Evolutionary conservation across 2,888 invertebrate genomes (phyloP).

Genomic region (Cantharis rustica): DNA sequence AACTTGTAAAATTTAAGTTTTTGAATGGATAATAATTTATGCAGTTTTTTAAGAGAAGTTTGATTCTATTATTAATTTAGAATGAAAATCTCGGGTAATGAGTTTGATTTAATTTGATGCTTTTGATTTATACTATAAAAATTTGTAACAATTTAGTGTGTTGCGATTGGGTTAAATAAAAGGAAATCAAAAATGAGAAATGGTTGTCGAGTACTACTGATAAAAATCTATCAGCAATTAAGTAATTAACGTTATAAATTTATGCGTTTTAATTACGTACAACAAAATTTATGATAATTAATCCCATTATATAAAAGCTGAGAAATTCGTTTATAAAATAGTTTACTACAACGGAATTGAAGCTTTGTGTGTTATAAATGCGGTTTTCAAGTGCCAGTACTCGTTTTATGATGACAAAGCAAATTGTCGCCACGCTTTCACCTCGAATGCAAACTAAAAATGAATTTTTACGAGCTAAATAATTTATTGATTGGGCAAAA

Average conservation of each 20-base stretch:
- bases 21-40: too few species aligned
- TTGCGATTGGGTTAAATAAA: too few species aligned
- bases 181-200: background rate
- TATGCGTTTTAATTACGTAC: background rate
- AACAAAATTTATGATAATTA: background rate
- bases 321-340: background rate
- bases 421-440: slow-evolving; percentile 25
- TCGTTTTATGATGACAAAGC: slow-evolving; percentile 28
- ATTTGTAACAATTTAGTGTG: too few species aligned
- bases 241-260: background rate
- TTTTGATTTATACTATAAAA: too few species aligned
- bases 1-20: too few species aligned
- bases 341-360: slow-evolving; percentile 21
- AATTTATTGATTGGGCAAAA: slow-evolving; percentile 16
- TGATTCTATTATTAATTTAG: too few species aligned
- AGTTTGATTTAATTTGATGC: too few species aligned
- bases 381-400: slow-evolving; percentile 29
- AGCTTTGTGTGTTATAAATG: slow-evolving; percentile 18
- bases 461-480: slow-evolving; percentile 15
- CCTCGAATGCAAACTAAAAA: slow-evolving; percentile 17
- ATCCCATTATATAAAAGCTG: background rate
- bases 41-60: too few species aligned
- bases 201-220: background rate
- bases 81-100: too few species aligned
- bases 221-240: background rate